Evolutionary conservation across 1,140 invertebrate genomes (phyloP), one percentile per base, ranked within the genome.

Genomic region (Rhynchophorus ferrugineus): DNA sequence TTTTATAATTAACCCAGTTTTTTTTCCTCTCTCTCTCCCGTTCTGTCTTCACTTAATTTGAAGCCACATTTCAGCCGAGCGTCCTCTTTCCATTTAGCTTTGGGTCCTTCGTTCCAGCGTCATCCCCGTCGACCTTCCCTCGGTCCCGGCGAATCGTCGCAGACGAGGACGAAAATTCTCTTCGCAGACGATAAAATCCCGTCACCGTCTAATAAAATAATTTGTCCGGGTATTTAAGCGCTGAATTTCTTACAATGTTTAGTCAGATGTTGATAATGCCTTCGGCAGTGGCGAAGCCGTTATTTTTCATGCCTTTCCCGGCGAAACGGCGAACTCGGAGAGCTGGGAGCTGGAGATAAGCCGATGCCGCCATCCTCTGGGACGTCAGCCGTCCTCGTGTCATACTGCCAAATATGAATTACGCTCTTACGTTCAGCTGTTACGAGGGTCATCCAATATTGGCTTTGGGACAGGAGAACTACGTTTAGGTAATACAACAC

Each of bases 281-380:
- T 36, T 49, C 46, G 19, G 61, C 61, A 63, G 60, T 58, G 58
- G 63, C 61, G 56, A 55, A 46, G 61, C 59, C 60, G 58, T 65
- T 63, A 65, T 65, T 65, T 63, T 65, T 65, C 63, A 61, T 59
- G 62, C 54, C 60, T 45, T 52, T 37, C 34, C 36, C 34, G 17
- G 53, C 55, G 54, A 49, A 53, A 29, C 24, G 24, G 11, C 24
- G 24, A 29, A 11, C 24, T 6, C 24, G 24, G n/a, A n/a, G n/a
- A n/a, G 58, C 63, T 65, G 64, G 57, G 29, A 49, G 57, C 35
- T 16, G 36, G 45, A 65, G 64, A 65, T 65, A 65, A 65, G 64
- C 62, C 61, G 57, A 58, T 59, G 54, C 56, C 38, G 58, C 49
- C 50, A 49, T 54, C 59, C 50, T 24, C 37, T n/a, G 29, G 38